Base-by-base conservation (phyloP, 2,113 vertebrate species). In the Myotis yumanensis region DNA sequence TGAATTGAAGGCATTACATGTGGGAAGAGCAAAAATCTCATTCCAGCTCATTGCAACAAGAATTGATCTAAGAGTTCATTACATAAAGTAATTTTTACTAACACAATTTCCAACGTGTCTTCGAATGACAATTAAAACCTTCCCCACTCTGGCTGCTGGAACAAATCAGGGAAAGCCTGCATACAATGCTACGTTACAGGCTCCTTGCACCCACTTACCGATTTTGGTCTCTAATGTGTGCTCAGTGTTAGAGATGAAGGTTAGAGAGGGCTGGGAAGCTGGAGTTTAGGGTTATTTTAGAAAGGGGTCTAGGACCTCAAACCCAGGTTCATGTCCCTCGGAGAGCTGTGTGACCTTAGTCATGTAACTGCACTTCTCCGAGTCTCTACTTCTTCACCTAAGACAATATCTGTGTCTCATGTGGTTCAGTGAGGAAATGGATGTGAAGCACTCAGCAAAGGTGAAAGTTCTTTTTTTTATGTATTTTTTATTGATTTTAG, bases 11-110 rank as follows among this genome's bases (percentile, higher is more conserved):
- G 86, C 90, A 84, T 80, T 77, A 85, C 77, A 35, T 86, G 73
- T 40, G 1, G 10, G 59, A 93, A 92, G 76, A 97, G 91, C 18
- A 72, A 88, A 91, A 95, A 96, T 96, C 96, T 96, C 82, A 94
- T 96, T 96, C 97, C 89, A 96, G 91, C 59, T 46, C 98, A 95
- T 97, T 98, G 98, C 95, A 96, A 95, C 97, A 93, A 94, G 97
- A 97, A 98, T 90, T 90, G 96, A 97, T 97, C 96, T 94, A 95
- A 98, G 96, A 96, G 91, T 81, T 96, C 84, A 97, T 98, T 97
- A 97, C 88, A 95, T 89, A 93, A 97, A 97, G 80, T 92, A 94
- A 96, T 97, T 97, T 97, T 96, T 82, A 83, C 71, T 93, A 97
- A 97, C n/a, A 69, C 73, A 62, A 82, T 88, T 96, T 93, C 89